Evolutionary conservation across 2,888 invertebrate species (phyloP), one percentile per base, ranked within the genome.

Genomic region (Atrina japonica): DNA sequence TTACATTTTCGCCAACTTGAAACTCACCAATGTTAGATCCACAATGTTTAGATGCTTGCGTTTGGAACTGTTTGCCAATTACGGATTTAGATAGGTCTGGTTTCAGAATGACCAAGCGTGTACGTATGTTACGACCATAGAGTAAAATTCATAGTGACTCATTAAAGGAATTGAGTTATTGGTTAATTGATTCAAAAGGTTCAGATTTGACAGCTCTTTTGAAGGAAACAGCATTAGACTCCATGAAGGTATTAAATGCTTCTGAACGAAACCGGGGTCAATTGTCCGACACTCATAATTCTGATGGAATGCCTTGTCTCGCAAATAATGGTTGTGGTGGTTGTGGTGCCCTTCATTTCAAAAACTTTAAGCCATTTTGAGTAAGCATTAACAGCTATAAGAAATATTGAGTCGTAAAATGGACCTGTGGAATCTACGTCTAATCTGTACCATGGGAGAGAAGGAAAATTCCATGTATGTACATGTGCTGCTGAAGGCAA

Each of bases 401-500:
- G 2, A 21, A 58, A 41, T 23, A 58, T 58, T 14, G 69, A 70
- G 11, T 81, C 84, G 6, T 81, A 53, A 45, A 88, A 70, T 41
- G 88, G 90, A 9, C 49, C 49, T 14, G 90, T 89, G 81, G 89
- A 91, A 76, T 92, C 91, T 21, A 90, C 80, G 78, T 91, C 91
- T 3, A 91, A 75, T 18, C 91, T 78, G 66, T 88, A 81, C 87
- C 88, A 89, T 16, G 86, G 83, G 58, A 77, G 69, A 7, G 69
- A 74, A 30, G 88, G 77, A 27, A 40, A 70, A 14, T 75, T 64
- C 87, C 88, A 88, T 16, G 86, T 74, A 49, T 78, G 75, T 3
- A 86, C 73, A 6, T 72, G 71, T 9, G 71, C 70, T 59, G 80
- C 79, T 35, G 70, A 49, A 14, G 83, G 85, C 0, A 30, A 50